Evolutionary conservation across 2,797 vertebrate genomes (phyloP).

Genomic region (Dipus sagitta): DNA sequence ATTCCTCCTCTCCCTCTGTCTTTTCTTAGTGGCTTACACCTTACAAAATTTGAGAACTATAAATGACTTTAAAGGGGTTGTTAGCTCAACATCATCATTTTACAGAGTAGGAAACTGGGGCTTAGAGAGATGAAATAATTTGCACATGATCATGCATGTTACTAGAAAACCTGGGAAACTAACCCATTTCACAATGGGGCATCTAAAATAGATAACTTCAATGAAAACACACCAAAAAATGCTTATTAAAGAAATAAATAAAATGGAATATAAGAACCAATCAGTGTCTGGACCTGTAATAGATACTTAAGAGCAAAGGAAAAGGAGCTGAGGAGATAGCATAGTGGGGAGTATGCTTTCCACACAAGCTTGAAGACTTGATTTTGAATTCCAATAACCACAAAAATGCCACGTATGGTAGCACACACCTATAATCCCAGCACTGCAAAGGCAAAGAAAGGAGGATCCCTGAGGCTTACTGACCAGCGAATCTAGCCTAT

Average conservation of each 20-base stretch:
- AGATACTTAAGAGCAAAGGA: slow-evolving; percentile 6
- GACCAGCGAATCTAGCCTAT: no score
- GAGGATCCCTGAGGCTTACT: no score
- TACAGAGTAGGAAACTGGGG: background rate
- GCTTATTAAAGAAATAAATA: slow-evolving; percentile 41
- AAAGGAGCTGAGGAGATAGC: background rate
- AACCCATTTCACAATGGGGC: slow-evolving; percentile 1
- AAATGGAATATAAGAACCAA: background rate
- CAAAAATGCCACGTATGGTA: no score
- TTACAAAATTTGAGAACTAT: background rate
- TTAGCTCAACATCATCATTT: background rate
- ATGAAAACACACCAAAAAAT: background rate
- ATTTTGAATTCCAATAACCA: no score
- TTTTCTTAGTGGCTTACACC: background rate
- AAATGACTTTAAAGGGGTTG: slow-evolving; percentile 8
- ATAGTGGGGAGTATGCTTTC: no score
- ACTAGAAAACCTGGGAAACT: background rate
- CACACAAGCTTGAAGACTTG: no score
- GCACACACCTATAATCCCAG: no score
- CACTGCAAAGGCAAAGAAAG: no score
- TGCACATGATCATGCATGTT: background rate
- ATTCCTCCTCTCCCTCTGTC: background rate
- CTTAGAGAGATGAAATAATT: slow-evolving; percentile 14
- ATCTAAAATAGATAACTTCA: background rate
- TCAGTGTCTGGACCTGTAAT: background rate